A percentile compares a stretch with the other conserved stretches of the same genome.
Conservation (phyloP, 2,797 vertebrate genomes). For the Lacerta bilineata region DNA sequence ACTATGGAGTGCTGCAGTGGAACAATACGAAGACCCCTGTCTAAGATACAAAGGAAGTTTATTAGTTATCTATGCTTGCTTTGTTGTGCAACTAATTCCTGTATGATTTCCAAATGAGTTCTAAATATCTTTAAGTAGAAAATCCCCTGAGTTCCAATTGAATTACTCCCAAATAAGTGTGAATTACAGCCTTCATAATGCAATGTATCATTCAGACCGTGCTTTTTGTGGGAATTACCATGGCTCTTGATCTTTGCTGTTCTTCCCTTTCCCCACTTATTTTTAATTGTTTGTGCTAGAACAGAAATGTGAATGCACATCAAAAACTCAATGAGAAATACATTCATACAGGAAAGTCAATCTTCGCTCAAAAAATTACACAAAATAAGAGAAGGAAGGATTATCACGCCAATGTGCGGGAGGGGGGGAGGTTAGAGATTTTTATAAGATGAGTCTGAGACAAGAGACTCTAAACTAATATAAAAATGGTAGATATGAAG, state of each 20-base stretch:
- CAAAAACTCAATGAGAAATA: background rate
- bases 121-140: background rate
- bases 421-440: background rate
- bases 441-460: background rate
- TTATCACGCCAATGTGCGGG: background rate
- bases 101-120: background rate
- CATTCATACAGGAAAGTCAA: background rate
- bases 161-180: background rate
- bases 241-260: background rate
- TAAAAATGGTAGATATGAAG: background rate
- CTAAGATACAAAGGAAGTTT: slow-evolving; percentile 52
- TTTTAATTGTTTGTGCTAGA: too few relatives aligned
- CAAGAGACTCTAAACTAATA: background rate
- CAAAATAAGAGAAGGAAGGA: background rate
- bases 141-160: background rate
- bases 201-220: too few relatives aligned
- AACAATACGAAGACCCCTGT: slow-evolving; percentile 79
- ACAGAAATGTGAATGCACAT: background rate
- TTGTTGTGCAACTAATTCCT: background rate
- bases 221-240: background rate
- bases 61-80: background rate
- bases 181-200: background rate
- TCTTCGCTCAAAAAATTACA: background rate
- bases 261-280: background rate
- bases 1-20: slow-evolving; percentile 84